Percentiles rank a stretch among this genome's conserved stretches.
Evolutionary conservation across 92 coral and sea anemone species (phyloP).

Genomic region (Metridium senile): DNA sequence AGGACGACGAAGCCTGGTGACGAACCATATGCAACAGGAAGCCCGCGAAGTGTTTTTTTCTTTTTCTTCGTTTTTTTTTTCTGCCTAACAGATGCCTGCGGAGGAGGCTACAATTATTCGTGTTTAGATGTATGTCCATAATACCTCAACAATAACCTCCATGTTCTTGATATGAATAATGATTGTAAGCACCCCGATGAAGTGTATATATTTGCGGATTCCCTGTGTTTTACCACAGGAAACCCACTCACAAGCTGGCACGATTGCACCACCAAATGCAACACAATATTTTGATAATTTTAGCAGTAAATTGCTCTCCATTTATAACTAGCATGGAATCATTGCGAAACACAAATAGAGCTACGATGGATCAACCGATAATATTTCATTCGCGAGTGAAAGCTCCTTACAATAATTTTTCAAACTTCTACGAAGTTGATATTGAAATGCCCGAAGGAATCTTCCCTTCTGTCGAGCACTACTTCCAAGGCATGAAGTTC

Average conservation of each 20-base stretch:
- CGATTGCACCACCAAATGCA: conserved; percentile 2
- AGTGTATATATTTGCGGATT: not conserved
- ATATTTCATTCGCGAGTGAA: conserved; percentile 63
- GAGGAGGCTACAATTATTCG: too few relatives aligned
- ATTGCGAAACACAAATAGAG: not conserved
- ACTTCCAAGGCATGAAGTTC: conserved; percentile 91
- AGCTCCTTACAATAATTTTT: conserved; percentile 61
- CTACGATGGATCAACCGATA: conserved; percentile 17
- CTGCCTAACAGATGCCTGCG: too few relatives aligned
- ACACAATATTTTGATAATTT: not conserved
- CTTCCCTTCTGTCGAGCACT: conserved; percentile 89
- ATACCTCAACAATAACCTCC: too few relatives aligned
- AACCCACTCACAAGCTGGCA: not conserved
- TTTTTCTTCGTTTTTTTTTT: too few relatives aligned
- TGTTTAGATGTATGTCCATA: too few relatives aligned
- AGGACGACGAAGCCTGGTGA: too few relatives aligned
- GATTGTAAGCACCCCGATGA: too few relatives aligned
- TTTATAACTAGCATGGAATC: too few relatives aligned
- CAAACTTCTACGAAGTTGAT: conserved; percentile 86
- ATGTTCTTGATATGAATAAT: too few relatives aligned
- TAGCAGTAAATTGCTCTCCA: too few relatives aligned
- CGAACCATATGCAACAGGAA: too few relatives aligned
- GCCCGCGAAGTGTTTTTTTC: too few relatives aligned
- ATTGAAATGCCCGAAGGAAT: conserved; percentile 84
- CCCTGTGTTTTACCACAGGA: conserved; percentile 10